Conservation (phyloP, 2,797 vertebrate genomes). For the Eospalax fontanierii region DNA sequence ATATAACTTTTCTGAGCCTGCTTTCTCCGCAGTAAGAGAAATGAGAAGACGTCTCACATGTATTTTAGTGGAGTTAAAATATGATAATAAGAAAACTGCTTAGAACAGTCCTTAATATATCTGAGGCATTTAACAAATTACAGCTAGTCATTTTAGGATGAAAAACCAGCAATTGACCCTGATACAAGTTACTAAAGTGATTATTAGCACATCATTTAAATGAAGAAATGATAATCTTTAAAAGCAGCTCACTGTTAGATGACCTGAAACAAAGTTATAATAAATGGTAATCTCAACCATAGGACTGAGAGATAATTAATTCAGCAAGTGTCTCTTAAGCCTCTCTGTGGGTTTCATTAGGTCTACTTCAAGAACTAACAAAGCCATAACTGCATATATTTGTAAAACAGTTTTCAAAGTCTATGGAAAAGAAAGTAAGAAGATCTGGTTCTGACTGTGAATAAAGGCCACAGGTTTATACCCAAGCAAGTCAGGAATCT, state of each 20-base stretch:
- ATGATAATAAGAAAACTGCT: not conserved
- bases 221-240: slow-evolving; percentile 54
- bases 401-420: slow-evolving; percentile 46
- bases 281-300: slow-evolving; percentile 58
- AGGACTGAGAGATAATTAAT: slow-evolving; percentile 35
- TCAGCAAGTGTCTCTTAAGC: not conserved
- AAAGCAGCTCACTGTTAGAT: slow-evolving; percentile 43
- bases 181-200: slow-evolving; percentile 16
- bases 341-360: not conserved
- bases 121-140: slow-evolving; percentile 58
- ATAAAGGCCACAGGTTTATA: not conserved
- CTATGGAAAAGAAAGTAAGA: not conserved
- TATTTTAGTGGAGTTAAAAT: slow-evolving; percentile 6
- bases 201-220: slow-evolving; percentile 58
- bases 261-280: slow-evolving; percentile 53
- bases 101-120: not conserved
- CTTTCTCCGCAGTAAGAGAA: slow-evolving; percentile 12
- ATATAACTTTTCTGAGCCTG: not conserved
- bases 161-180: slow-evolving; percentile 43
- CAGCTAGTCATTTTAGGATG: slow-evolving; percentile 37
- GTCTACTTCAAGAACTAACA: slow-evolving; percentile 11
- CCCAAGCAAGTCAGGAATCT: not conserved
- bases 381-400: not conserved
- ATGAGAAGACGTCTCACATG: not conserved
- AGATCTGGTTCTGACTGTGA: not conserved